Base-by-base conservation (phyloP, 2,797 vertebrate genomes). In the Fratercula arctica region DNA sequence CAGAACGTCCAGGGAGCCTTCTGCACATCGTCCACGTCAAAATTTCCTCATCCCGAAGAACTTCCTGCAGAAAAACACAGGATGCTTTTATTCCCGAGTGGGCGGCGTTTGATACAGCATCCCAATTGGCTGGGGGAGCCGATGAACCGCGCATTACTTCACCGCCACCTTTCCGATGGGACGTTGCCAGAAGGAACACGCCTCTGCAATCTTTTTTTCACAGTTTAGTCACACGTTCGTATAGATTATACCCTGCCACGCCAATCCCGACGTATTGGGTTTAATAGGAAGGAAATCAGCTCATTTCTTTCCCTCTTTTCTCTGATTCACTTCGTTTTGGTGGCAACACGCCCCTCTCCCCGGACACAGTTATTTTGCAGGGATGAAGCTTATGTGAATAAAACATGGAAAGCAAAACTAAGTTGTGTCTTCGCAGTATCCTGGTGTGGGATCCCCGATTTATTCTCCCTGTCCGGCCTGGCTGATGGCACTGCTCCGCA, bases 61-160 rank as follows among this genome's bases (percentile, higher is more conserved):
- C 50, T 89, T 84, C 85, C 93, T 73, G 37, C 9, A 35, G 64
- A 85, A 87, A 88, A 60, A 77, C 87, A 86, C 54, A 81, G 59
- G n/a, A 81, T 29, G 81, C 88, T 95, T 95, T 93, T 90, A 91
- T 91, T 56, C 67, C 12, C 0, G 2, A 57, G 83, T 83, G 97
- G 96, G 96, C 96, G 96, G 98, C 68, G 48, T 63, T 85, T 24
- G 59, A 57, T n/a, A 35, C n/a, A 41, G 48, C 15, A 31, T 41
- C 46, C 37, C 63, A 81, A 18, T 45, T 86, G 94, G 92, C 61
- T 29, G 7, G 39, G 66, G 56, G 72, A 70, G 37, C 19, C 3
- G 15, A 20, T 2, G 60, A 83, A 75, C 59, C 64, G 51, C 4
- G 3, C 20, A 3, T 31, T 48, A 13, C 86, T 94, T 86, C 85